These are phyloP conservation scores for Norana najaformis DNA, from an alignment of 2,888 invertebrate genomes.

Conservation along the genomic window DNA sequence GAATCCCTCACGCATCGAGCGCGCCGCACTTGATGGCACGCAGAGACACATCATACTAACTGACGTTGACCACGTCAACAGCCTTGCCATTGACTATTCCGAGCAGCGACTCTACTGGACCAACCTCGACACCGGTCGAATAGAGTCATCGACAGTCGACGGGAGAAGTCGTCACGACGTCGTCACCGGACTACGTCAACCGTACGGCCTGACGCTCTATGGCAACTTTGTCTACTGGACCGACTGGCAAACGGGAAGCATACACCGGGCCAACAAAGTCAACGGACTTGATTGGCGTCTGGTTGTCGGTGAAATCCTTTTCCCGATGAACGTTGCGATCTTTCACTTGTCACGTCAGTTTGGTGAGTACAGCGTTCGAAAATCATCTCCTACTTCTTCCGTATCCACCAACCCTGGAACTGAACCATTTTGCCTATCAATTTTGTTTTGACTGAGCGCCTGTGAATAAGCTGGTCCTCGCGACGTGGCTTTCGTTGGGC, in stretches of 20 bases:
- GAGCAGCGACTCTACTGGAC: slow-evolving; percentile 82
- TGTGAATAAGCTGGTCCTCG: no score
- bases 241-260: slow-evolving; percentile 95
- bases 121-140: slow-evolving; percentile 70
- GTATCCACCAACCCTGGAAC: no score
- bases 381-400: no score
- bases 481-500: no score
- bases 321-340: background rate
- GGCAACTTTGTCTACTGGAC: slow-evolving; percentile 90
- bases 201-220: slow-evolving; percentile 70
- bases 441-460: no score
- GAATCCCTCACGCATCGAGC: slow-evolving; percentile 74
- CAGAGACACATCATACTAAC: slow-evolving; percentile 52
- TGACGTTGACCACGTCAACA: slow-evolving; percentile 47
- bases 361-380: no score
- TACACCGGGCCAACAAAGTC: slow-evolving; percentile 79
- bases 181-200: slow-evolving; percentile 70
- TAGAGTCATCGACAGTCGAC: slow-evolving; percentile 79
- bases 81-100: slow-evolving; percentile 61
- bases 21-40: slow-evolving; percentile 79
- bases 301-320: background rate
- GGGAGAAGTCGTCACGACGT: slow-evolving; percentile 71
- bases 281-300: slow-evolving; percentile 65
- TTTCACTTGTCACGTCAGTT: slow-evolving; percentile 2
- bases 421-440: no score